phyloP scores from a whole-genome alignment of 2,888 invertebrate genomes.

The Taphrorychus bicolor region DNA sequence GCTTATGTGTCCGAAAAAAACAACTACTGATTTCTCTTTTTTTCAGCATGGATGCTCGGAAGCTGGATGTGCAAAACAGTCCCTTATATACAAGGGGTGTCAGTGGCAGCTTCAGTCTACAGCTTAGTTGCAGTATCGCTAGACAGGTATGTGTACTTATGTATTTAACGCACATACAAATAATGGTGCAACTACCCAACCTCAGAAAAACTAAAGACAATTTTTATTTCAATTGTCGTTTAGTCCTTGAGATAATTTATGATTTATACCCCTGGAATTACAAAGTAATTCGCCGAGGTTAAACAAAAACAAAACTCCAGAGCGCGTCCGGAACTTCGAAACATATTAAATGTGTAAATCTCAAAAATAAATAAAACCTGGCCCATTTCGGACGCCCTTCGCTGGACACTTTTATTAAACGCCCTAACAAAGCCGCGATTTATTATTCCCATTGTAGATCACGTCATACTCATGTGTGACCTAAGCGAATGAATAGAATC shows the following conservation, averaged over 20 bases:
- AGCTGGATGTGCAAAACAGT: conserved; percentile 96
- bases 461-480: conserved; percentile 30
- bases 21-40: no score
- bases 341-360: conserved; percentile 25
- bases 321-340: neutral
- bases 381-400: conserved; percentile 6
- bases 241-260: neutral
- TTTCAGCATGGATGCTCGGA: conserved; percentile 91
- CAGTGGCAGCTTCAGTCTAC: conserved; percentile 94
- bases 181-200: neutral
- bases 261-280: neutral
- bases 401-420: conserved; percentile 15
- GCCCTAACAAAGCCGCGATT: conserved; percentile 20
- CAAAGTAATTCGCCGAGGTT: neutral
- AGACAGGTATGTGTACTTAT: conserved; percentile 89
- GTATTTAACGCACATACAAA: no score
- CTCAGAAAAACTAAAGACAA: neutral
- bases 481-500: neutral
- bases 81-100: conserved; percentile 93
- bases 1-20: no score
- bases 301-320: neutral
- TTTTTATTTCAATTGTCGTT: neutral
- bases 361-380: conserved; percentile 25
- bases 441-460: conserved; percentile 24
- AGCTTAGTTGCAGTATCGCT: conserved; percentile 94